Evolutionary conservation across 2,113 vertebrate species (phyloP).

Genomic region (Eudyptes chrysolophus): DNA sequence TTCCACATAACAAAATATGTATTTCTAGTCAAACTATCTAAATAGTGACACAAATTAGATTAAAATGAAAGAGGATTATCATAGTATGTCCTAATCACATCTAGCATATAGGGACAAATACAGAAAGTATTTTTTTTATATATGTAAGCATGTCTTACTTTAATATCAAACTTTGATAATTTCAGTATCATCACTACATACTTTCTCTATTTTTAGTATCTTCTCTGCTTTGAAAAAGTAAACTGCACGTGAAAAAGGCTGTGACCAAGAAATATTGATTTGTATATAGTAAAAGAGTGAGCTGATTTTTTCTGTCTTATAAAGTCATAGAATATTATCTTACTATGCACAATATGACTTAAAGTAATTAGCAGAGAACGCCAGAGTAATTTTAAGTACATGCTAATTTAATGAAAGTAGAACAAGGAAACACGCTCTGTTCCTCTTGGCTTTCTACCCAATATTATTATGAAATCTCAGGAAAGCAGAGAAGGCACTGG

Average conservation of each 20-base stretch:
- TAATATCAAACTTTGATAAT: not conserved
- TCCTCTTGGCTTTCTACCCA: not conserved
- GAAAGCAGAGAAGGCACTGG: not conserved
- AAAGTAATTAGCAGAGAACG: not conserved
- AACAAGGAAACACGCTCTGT: not conserved
- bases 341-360: not conserved
- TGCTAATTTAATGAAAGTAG: not conserved
- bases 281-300: rapidly evolving
- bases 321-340: not conserved
- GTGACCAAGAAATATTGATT: not conserved
- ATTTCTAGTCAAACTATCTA: not conserved
- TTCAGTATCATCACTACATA: not conserved
- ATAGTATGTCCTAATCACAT: rapidly evolving
- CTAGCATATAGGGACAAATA: not conserved
- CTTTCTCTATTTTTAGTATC: not conserved
- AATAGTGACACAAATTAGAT: not conserved
- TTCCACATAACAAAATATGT: not conserved
- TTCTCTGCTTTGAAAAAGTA: not conserved
- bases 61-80: not conserved
- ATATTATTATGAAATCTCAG: not conserved
- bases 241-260: not conserved
- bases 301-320: not conserved
- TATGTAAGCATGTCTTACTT: rapidly evolving
- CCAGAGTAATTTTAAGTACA: not conserved
- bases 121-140: not conserved